phyloP scores from a whole-genome alignment of 2,888 invertebrate genomes.

The Ypsolopha scabrella region DNA sequence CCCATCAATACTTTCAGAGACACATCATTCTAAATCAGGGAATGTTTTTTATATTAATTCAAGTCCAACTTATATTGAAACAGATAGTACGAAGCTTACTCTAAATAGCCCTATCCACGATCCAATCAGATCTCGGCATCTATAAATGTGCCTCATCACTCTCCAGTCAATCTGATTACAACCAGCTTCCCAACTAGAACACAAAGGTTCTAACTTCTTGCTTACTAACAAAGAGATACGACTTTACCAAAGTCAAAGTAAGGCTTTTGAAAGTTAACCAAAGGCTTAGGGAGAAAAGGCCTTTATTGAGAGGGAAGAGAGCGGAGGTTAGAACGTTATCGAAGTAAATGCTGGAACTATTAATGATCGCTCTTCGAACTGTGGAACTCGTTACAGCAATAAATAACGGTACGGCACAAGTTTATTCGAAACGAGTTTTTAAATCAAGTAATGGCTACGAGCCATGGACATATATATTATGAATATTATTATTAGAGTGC shows the following conservation, averaged over 20 bases:
- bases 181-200: conserved; percentile 24
- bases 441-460: no score
- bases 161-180: conserved; percentile 41
- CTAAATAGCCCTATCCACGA: conserved; percentile 29
- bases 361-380: conserved; percentile 45
- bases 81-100: conserved; percentile 4
- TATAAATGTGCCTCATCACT: conserved; percentile 50
- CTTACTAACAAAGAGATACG: conserved; percentile 16
- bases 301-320: conserved; percentile 14
- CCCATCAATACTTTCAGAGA: no score
- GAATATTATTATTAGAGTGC: no score
- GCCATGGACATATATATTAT: no score
- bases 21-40: no score
- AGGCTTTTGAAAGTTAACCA: background rate
- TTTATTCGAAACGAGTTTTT: conserved; percentile 21
- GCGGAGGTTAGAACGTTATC: conserved; percentile 28
- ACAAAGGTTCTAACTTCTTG: conserved; percentile 19
- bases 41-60: no score
- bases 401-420: conserved; percentile 35
- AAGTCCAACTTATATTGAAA: background rate
- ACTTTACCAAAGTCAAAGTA: conserved; percentile 17
- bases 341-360: conserved; percentile 28
- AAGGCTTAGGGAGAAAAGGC: conserved; percentile 18
- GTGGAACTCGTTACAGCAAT: conserved; percentile 49
- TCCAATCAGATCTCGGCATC: conserved; percentile 38